Evolutionary conservation across 2,113 vertebrate genomes (phyloP).

Genomic region (Pachycephala philippinensis): DNA sequence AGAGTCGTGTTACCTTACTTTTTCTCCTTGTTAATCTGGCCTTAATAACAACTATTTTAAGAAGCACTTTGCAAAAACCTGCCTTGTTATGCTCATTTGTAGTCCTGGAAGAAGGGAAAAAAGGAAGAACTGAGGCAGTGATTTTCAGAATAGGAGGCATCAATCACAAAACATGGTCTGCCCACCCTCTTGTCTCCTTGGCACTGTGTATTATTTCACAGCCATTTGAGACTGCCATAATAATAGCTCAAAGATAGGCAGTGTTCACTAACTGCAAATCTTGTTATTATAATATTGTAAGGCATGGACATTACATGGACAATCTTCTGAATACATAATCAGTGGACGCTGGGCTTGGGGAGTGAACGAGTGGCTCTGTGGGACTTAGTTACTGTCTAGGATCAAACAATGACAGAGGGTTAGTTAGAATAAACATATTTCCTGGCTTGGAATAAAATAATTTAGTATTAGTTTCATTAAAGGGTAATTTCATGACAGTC

Average conservation of each 20-base stretch:
- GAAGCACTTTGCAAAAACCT: neutral
- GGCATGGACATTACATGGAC: neutral
- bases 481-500: neutral
- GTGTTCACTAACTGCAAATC: neutral
- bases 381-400: neutral
- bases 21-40: neutral
- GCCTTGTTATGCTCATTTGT: neutral
- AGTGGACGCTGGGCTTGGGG: neutral
- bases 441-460: neutral
- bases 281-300: neutral
- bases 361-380: rapidly evolving
- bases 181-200: neutral
- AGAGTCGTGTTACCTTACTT: neutral
- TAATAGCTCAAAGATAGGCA: neutral
- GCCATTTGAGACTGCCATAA: neutral
- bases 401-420: neutral
- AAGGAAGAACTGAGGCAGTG: neutral
- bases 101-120: neutral
- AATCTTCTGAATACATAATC: neutral
- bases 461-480: neutral
- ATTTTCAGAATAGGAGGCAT: neutral
- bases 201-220: neutral
- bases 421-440: neutral
- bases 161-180: neutral
- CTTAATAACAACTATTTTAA: neutral